These are phyloP conservation scores for Proisotoma minuta DNA, from an alignment of 2,888 invertebrate species.

Conservation along the genomic window DNA sequence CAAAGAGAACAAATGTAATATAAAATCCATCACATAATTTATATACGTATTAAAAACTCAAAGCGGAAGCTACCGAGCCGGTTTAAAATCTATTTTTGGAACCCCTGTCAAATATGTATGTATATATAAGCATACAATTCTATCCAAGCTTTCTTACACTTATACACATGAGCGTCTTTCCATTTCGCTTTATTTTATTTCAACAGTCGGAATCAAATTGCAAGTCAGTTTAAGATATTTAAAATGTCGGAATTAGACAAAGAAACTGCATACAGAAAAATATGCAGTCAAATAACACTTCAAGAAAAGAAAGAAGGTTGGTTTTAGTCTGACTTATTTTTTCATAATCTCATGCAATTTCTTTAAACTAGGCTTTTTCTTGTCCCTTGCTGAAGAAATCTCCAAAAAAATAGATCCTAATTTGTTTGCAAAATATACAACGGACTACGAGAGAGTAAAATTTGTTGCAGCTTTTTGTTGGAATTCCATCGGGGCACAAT, in stretches of 20 bases:
- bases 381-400: constrained; percentile 61
- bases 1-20: background rate
- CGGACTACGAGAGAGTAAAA: constrained; percentile 40
- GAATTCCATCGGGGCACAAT: constrained; percentile 39
- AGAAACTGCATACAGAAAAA: constrained; percentile 55
- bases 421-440: constrained; percentile 29
- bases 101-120: too few relatives aligned
- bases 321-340: too few relatives aligned
- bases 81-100: background rate
- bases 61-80: background rate
- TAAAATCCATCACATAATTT: background rate
- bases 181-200: too few relatives aligned
- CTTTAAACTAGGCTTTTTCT: constrained; percentile 80
- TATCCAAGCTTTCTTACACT: too few relatives aligned
- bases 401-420: constrained; percentile 43
- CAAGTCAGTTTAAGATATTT: too few relatives aligned
- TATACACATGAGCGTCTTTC: too few relatives aligned
- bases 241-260: constrained; percentile 11
- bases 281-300: constrained; percentile 70
- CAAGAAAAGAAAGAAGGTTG: constrained; percentile 64
- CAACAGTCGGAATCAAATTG: too few relatives aligned
- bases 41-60: too few relatives aligned
- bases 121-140: too few relatives aligned
- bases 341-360: too few relatives aligned
- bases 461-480: constrained; percentile 33